Evolutionary conservation across 2,113 vertebrate genomes (phyloP).

Genomic region (Vanacampus margaritifer): DNA sequence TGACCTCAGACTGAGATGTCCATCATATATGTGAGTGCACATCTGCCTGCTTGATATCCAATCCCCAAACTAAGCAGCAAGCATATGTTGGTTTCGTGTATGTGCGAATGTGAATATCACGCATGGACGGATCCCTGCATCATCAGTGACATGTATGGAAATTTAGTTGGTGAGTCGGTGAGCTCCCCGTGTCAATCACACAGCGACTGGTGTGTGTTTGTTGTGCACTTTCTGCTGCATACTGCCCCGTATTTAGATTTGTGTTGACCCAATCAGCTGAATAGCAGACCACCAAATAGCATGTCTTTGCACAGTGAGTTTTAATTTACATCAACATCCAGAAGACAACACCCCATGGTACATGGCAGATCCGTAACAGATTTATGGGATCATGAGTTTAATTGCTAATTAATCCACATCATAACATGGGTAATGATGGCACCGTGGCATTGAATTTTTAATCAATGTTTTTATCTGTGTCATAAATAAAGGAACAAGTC

Average conservation of each 20-base stretch:
- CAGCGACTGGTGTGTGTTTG: conserved; percentile 1
- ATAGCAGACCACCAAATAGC: conserved; percentile 33
- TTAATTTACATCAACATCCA: conserved; percentile 40
- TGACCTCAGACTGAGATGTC: background rate
- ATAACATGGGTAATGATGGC: conserved; percentile 60
- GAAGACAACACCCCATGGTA: conserved; percentile 38
- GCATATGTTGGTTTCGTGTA: conserved; percentile 19
- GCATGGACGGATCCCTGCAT: conserved; percentile 13
- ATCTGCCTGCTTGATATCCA: conserved; percentile 13
- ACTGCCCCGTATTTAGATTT: conserved; percentile 31
- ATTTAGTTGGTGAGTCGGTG: conserved; percentile 4
- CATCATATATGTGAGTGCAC: conserved; percentile 10
- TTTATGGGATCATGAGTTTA: conserved; percentile 57
- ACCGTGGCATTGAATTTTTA: conserved; percentile 54
- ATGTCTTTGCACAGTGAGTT: conserved; percentile 29
- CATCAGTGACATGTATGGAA: conserved; percentile 4
- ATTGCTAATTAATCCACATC: conserved; percentile 69
- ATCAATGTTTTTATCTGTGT: conserved; percentile 40
- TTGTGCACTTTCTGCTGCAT: conserved; percentile 8
- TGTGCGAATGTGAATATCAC: conserved; percentile 11
- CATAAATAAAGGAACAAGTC: conserved; percentile 27
- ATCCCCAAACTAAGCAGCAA: conserved; percentile 8
- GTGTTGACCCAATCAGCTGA: conserved; percentile 39
- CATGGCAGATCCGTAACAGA: conserved; percentile 43
- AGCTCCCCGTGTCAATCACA: conserved; percentile 3